Evolutionary conservation across 1,140 invertebrate species (phyloP), one percentile per base, ranked within the genome.

Genomic region (Caenorhabditis remanei): DNA sequence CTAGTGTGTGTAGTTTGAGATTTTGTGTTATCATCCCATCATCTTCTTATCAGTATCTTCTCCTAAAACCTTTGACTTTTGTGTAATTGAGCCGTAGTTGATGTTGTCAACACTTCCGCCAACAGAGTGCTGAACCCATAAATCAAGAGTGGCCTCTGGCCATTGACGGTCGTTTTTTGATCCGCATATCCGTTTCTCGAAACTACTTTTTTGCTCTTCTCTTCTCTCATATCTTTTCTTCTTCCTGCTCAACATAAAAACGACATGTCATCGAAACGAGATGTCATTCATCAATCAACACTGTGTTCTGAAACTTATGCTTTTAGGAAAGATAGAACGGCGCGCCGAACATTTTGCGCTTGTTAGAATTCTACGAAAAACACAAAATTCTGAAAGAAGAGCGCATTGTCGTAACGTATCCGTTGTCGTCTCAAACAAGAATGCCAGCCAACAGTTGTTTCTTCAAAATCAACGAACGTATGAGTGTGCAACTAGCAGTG

Each of bases 221-320:
- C 11, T 32, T 24, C 21, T 13, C 24, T 32, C 24, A 6, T 13
- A 67, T 16, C 13, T 21, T 7, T 46, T 48, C 46, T 71, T 11
- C 46, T 79, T 79, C 43, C 46, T 79, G 21, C 46, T 79, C 46
- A 24, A 50, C 21, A 79, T 16, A 24, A 63, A 32, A 63, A 11
- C 6, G 61, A 32, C 24, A 63, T 21, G 61, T 32, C 21, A 13
- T 32, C n/a, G 61, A 50, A n/a, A 53, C 53, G 46, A 79, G 13
- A 32, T 79, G 71, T 79, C 71, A 79, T 79, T 79, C 53, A 79
- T 79, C 71, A 79, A 79, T 79, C 71, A 79, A 79, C 43, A 50
- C 4, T 50, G 46, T 43, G 46, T 50, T 79, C 71, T 79, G 16
- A 53, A 79, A 79, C 32, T 79, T 41, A 41, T 71, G 19, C 41